Percentiles rank a stretch among this genome's conserved stretches.
Conservation (phyloP, 2,888 invertebrate genomes). For the Pyrochroa serraticornis region DNA sequence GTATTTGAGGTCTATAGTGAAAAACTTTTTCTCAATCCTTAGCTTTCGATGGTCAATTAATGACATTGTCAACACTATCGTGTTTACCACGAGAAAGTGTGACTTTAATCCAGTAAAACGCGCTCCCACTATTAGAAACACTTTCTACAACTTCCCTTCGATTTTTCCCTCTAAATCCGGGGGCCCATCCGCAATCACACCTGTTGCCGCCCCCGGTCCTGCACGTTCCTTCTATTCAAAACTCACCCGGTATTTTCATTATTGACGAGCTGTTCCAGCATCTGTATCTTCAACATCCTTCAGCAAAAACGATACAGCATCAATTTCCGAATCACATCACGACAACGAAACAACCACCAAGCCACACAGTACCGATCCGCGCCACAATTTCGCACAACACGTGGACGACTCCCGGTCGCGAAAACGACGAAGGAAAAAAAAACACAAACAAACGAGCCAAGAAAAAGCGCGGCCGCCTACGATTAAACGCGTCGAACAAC, state of each 20-base stretch:
- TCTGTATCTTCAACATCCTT: constrained; percentile 76
- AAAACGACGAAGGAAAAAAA: constrained; percentile 24
- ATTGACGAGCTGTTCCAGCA: constrained; percentile 76
- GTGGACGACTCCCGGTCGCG: neutral
- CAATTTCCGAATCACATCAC: constrained; percentile 20
- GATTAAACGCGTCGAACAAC: constrained; percentile 41
- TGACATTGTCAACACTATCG: too few species aligned
- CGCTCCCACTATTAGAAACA: too few species aligned
- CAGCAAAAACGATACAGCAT: constrained; percentile 38
- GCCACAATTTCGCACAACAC: constrained; percentile 9
- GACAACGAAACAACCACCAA: constrained; percentile 19
- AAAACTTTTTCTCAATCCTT: too few species aligned
- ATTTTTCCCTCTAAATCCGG: too few species aligned
- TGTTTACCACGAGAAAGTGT: too few species aligned
- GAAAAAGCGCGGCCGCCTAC: constrained; percentile 39
- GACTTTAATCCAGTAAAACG: too few species aligned
- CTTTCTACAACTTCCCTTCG: too few species aligned
- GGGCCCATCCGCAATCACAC: constrained; percentile 11
- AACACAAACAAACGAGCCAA: constrained; percentile 17
- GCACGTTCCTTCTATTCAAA: neutral
- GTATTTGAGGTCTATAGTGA: too few species aligned
- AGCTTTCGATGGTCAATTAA: too few species aligned
- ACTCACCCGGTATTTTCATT: constrained; percentile 62
- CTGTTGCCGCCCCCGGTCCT: constrained; percentile 11
- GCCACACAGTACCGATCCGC: constrained; percentile 19